Evolutionary conservation across 2,797 vertebrate genomes (phyloP).

Genomic region (Lutjanus argentimaculatus): DNA sequence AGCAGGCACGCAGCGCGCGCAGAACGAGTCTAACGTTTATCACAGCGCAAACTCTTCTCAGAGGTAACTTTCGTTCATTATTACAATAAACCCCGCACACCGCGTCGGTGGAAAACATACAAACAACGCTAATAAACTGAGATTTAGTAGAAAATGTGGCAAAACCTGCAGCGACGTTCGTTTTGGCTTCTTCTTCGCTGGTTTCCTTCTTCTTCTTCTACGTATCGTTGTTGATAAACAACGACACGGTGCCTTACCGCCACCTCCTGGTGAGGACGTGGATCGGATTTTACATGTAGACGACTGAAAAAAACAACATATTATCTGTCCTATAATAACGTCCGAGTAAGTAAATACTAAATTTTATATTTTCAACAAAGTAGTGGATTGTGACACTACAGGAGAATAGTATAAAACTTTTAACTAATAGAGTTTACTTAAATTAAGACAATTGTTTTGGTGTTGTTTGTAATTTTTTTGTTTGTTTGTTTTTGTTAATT

Average conservation of each 20-base stretch:
- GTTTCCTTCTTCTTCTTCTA: constrained; percentile 45
- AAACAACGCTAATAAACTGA: neutral
- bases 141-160: neutral
- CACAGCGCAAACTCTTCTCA: fast-evolving
- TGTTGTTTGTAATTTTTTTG: too few species aligned
- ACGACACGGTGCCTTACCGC: neutral
- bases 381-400: too few species aligned
- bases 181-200: constrained; percentile 54
- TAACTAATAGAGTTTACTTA: too few species aligned
- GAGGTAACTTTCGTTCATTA: neutral
- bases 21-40: neutral
- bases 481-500: too few species aligned
- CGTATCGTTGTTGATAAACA: neutral
- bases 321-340: too few species aligned
- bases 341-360: too few species aligned
- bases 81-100: fast-evolving
- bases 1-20: constrained; percentile 21
- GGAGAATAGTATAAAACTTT: too few species aligned
- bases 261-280: constrained; percentile 18
- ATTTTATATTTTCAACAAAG: too few species aligned
- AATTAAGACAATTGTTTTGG: too few species aligned
- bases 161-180: constrained; percentile 65
- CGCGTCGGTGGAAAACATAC: fast-evolving
- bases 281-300: too few species aligned
- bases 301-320: too few species aligned